Evolutionary conservation across 2,797 vertebrate species (phyloP).

Genomic region (Chloroceryle inda): DNA sequence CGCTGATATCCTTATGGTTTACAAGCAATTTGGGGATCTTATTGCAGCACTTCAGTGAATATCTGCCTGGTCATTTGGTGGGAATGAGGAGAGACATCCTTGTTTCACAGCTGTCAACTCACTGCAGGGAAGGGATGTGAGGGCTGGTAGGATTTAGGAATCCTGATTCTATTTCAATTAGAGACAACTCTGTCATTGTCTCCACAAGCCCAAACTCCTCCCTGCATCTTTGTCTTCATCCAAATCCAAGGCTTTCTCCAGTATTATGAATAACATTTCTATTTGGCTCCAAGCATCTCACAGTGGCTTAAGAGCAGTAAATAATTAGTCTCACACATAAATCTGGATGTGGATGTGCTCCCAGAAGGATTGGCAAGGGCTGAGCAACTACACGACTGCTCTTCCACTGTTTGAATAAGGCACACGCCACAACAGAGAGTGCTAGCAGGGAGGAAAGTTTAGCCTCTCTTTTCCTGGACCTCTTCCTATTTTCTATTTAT

Average conservation of each 20-base stretch:
- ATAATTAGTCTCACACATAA: not conserved
- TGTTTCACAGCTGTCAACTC: not conserved
- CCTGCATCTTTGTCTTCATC: conserved; percentile 1
- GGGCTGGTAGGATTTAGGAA: not conserved
- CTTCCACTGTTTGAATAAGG: not conserved
- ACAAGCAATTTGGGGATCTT: not conserved
- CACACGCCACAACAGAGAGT: not conserved
- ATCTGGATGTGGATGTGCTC: not conserved
- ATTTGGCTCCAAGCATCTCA: not conserved
- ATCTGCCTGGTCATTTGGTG: not conserved
- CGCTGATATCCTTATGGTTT: rapidly evolving
- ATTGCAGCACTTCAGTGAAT: not conserved
- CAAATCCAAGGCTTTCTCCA: not conserved
- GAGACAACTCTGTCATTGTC: not conserved
- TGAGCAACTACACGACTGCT: not conserved
- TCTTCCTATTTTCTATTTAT: not conserved
- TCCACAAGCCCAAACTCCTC: not conserved
- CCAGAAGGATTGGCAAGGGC: not conserved
- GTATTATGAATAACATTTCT: not conserved
- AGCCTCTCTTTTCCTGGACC: not conserved
- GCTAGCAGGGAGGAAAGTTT: not conserved
- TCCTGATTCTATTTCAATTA: not conserved
- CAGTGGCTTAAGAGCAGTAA: not conserved
- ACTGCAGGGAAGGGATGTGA: not conserved
- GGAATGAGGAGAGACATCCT: not conserved